Base-by-base conservation (phyloP, 2,797 vertebrate species). In the Euphonia xanthogaster region DNA sequence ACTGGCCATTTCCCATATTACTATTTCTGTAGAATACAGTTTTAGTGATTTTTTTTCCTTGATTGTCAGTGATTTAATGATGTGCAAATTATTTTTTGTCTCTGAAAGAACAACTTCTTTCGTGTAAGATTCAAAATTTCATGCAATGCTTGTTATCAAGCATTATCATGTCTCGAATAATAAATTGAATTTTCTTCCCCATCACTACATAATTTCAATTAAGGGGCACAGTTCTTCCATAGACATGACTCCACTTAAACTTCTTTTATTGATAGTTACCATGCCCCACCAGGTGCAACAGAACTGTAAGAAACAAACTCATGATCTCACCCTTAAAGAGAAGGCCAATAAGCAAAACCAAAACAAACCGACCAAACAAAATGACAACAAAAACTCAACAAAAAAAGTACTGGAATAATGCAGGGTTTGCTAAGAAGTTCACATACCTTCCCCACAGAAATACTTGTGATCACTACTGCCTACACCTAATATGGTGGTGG, bases 21-120 rank as follows among this genome's bases (percentile, higher is more conserved):
- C 21, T 93, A 31, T 76, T 88, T 88, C 63, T 91, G 44, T 19
- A 94, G 89, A 97, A 86, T 30, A 70, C 0, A 10, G 85, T 91
- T 93, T 76, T 39, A 71, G 55, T 70, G 22, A 65, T 92, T 88
- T 73, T 81, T 73, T 94, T 90, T 96, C 53, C 68, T 88, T 92
- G 67, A 68, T 72, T 68, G 4, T 23, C 35, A 80, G 39, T 44
- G 6, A 62, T 86, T 90, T 47, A 90, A 15, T 86, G 40, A 79
- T 76, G 40, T 40, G 54, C 16, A 90, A 96, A 92, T 88, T 50
- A 57, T 73, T 73, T 90, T 47, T 47, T 79, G 44, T 68, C 79
- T 95, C 82, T 66, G 8, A 63, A 93, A 93, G 48, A 91, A 35
- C 27, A 94, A 21, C 24, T 78, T 88, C 2, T 86, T 89, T 90